phyloP scores from a whole-genome alignment of 2,888 invertebrate species.

The Blastobasis lacticolella region DNA sequence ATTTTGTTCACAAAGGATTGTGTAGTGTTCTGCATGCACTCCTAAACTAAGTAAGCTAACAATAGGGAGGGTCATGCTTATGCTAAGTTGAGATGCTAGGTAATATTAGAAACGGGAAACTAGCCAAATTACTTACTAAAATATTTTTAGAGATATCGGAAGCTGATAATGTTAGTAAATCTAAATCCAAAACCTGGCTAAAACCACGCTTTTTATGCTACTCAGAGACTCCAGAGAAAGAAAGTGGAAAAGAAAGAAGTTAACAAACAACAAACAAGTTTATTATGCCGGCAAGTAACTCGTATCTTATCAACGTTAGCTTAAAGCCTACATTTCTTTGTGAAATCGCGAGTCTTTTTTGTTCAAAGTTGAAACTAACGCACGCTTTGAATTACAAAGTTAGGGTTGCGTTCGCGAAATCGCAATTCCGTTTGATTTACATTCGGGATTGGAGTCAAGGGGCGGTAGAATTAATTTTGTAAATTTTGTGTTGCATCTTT shows the following conservation, averaged over 20 bases:
- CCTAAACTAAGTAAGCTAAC: slow-evolving; percentile 13
- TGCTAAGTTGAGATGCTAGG: slow-evolving; percentile 5
- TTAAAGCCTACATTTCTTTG: slow-evolving; percentile 40
- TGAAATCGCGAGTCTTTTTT: slow-evolving; percentile 28
- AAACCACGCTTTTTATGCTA: no score
- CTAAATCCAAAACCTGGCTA: no score
- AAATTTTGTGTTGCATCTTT: slow-evolving; percentile 52
- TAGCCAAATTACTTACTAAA: not conserved
- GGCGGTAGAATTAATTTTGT: not conserved
- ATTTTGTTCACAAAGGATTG: slow-evolving; percentile 42
- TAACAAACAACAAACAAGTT: no score
- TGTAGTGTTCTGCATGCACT: slow-evolving; percentile 10
- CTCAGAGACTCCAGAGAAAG: no score
- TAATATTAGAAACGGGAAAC: not conserved
- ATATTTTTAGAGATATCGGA: no score
- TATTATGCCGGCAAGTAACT: no score
- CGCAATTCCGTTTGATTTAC: slow-evolving; percentile 13
- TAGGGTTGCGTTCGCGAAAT: slow-evolving; percentile 11
- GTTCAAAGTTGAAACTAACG: slow-evolving; percentile 23
- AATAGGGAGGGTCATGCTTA: slow-evolving; percentile 14
- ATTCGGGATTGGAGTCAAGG: slow-evolving; percentile 7
- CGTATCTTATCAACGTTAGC: slow-evolving; percentile 33
- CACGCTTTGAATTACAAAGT: slow-evolving; percentile 23
- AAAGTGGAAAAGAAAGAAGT: no score
- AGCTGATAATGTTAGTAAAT: no score